Percentiles rank a stretch among this genome's conserved stretches.
phyloP scores from a whole-genome alignment of 2,888 invertebrate species.

The Macaria liturata region DNA sequence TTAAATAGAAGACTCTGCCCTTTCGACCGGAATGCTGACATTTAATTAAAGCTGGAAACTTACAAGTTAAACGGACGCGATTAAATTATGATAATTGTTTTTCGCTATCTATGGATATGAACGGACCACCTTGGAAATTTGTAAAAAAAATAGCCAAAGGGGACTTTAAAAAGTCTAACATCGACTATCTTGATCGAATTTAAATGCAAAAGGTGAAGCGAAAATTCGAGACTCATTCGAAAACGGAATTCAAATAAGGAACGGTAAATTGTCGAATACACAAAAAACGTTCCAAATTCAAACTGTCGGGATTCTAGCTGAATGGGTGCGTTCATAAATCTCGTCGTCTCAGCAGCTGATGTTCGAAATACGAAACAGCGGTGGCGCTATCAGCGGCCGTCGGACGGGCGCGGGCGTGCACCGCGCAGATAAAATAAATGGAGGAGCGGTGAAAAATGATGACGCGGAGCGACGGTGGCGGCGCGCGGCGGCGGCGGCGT shows the following conservation, averaged over 20 bases:
- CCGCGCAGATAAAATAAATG: constrained; percentile 82
- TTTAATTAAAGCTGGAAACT: constrained; percentile 62
- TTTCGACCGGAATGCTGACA: constrained; percentile 69
- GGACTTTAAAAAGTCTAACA: constrained; percentile 14
- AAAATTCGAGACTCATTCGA: constrained; percentile 20
- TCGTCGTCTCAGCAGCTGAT: constrained; percentile 78
- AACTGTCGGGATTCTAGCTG: constrained; percentile 70
- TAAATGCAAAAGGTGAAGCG: constrained; percentile 25
- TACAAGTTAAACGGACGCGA: constrained; percentile 52
- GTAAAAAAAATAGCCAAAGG: constrained; percentile 1
- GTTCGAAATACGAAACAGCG: constrained; percentile 68
- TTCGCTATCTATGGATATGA: constrained; percentile 12
- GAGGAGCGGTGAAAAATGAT: constrained; percentile 80
- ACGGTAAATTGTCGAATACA: constrained; percentile 41
- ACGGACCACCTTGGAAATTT: constrained; percentile 26
- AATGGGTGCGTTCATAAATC: constrained; percentile 77
- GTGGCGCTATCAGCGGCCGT: constrained; percentile 59
- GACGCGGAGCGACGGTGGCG: constrained; percentile 61
- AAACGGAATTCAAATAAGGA: constrained; percentile 28
- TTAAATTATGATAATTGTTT: constrained; percentile 41
- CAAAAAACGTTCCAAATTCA: constrained; percentile 61
- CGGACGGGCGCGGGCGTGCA: constrained; percentile 75
- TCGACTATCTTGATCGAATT: constrained; percentile 21
- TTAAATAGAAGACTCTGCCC: constrained; percentile 58
- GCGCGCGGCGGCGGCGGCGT: constrained; percentile 57